Base-by-base conservation (phyloP, 2,113 vertebrate genomes). In the Pogona vitticeps region DNA sequence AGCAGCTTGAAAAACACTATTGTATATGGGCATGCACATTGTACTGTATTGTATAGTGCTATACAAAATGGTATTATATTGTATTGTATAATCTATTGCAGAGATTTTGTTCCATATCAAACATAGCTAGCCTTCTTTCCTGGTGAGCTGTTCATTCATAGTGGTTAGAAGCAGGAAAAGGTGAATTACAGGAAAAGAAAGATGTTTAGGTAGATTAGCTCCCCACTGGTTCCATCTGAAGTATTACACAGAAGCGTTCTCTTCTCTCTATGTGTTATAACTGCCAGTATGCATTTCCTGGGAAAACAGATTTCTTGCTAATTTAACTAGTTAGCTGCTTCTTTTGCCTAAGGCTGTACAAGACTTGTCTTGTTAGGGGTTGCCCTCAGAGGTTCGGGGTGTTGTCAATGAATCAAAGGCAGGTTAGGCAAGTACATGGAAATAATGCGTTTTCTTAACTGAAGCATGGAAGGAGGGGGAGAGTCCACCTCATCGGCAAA, bases 261-360 rank as follows among this genome's bases (percentile, higher is more conserved):
- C 38, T 82, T 68, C 28, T 92, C 80, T 89, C 17, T 79, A 86
- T 59, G 23, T 90, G 83, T 90, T 90, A 91, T 92, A 88, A 89
- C 83, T 91, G 65, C 76, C 86, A 88, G 10, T 18, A 83, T 85
- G 77, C 33, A 86, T 9, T 3, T 78, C 8, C 85, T 81, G 83
- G 46, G 40, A 18, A 28, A 61, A 86, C 89, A 46, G 38, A 31
- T 73, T 83, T 86, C 61, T 76, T 61, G 12, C 31, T 82, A 8
- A 36, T 86, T 76, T 80, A 71, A 83, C 46, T 81, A 31, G 61
- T 88, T 58, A 40, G 59, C 17, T 28, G 26, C 15, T 88, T 81
- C 82, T 61, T 2, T 86, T 87, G 80, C 90, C 76, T 89, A 40
- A 90, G 92, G 86, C 86, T 90, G n/a, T 65, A 68, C 85, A 85